Evolutionary conservation across 2,797 vertebrate genomes (phyloP).

Genomic region (Oreortyx pictus): DNA sequence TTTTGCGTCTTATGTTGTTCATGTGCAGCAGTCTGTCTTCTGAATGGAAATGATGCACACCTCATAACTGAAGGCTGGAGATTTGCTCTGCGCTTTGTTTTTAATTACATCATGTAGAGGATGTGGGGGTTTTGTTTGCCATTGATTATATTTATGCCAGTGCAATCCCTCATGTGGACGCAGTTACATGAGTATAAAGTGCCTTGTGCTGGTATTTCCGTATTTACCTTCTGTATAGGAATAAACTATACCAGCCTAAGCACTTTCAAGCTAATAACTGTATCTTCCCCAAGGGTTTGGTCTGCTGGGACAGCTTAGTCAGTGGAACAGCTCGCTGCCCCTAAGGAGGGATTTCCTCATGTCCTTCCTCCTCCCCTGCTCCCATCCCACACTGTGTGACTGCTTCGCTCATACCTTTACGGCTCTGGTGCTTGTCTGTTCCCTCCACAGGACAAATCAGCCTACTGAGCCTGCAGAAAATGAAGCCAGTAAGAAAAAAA

Average conservation of each 20-base stretch:
- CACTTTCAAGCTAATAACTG: slow-evolving; percentile 24
- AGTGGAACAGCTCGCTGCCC: background rate
- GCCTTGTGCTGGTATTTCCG: slow-evolving; percentile 58
- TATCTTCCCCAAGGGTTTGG: slow-evolving; percentile 42
- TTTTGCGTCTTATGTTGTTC: slow-evolving; percentile 43
- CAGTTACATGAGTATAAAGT: slow-evolving; percentile 52
- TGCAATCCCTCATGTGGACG: slow-evolving; percentile 41
- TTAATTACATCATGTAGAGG: slow-evolving; percentile 10
- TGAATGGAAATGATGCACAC: background rate
- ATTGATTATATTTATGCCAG: background rate
- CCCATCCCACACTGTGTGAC: background rate
- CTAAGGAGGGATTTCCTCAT: background rate
- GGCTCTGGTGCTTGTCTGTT: slow-evolving; percentile 20
- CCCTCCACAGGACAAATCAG: slow-evolving; percentile 5
- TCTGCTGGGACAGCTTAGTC: background rate
- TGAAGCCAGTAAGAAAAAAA: background rate
- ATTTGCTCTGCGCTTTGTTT: background rate
- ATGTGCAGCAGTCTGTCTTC: slow-evolving; percentile 31
- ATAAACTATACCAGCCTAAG: slow-evolving; percentile 29
- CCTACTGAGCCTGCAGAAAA: slow-evolving; percentile 3
- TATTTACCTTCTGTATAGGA: slow-evolving; percentile 31
- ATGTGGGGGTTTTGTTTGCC: background rate
- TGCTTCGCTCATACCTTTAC: background rate
- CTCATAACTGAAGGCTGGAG: slow-evolving; percentile 1
- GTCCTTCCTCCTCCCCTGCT: background rate